phyloP scores from a whole-genome alignment of 2,113 vertebrate genomes.

The sheep (Ovis aries) region ARS-UI_Ramb_v3.0 NC_056068.1:77691501-77692000 shows the following conservation, averaged over 20 bases:
- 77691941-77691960: not conserved
- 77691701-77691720: not conserved
- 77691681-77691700: too few relatives aligned
- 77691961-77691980: not conserved
- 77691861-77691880: too few relatives aligned
- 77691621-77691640: fast-evolving
- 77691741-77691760: not conserved
- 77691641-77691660: too few relatives aligned
- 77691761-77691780: not conserved
- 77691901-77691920: not conserved
- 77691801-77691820: not conserved
- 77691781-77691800: not conserved
- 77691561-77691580: not conserved
- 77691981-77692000: not conserved
- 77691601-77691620: too few relatives aligned
- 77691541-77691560: not conserved
- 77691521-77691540: not conserved
- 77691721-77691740: not conserved
- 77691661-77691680: too few relatives aligned
- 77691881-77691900: too few relatives aligned
- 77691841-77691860: too few relatives aligned
- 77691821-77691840: too few relatives aligned
- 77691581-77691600: too few relatives aligned
- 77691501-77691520: not conserved
- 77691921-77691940: not conserved